These are phyloP conservation scores for Diplazon laetatorius DNA, from an alignment of 2,888 invertebrate genomes.

Conservation along the genomic window DNA sequence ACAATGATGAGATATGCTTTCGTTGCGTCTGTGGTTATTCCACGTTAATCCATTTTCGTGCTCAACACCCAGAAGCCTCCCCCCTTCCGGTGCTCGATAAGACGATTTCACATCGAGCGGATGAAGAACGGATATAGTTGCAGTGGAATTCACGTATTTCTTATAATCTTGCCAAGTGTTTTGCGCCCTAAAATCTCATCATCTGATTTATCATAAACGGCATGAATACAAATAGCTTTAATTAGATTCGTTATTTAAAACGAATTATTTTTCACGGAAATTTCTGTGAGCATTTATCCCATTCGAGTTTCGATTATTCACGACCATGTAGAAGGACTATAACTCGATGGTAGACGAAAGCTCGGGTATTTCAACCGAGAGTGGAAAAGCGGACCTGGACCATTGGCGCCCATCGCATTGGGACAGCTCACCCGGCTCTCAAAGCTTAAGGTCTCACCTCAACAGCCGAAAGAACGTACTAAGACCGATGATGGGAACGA, in stretches of 20 bases:
- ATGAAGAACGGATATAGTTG: too few species aligned
- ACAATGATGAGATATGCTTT: too few species aligned
- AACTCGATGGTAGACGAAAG: neutral
- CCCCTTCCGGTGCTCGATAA: too few species aligned
- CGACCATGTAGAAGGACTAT: neutral
- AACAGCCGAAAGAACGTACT: conserved; percentile 15
- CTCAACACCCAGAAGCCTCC: too few species aligned
- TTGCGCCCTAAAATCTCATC: too few species aligned
- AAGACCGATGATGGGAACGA: conserved; percentile 10
- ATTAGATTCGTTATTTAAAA: neutral
- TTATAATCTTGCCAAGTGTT: too few species aligned
- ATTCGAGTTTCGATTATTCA: neutral
- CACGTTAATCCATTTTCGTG: too few species aligned
- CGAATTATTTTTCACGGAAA: neutral
- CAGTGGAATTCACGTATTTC: too few species aligned
- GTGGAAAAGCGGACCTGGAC: neutral
- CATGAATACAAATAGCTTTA: neutral
- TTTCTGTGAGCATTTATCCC: too few species aligned
- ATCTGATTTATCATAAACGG: too few species aligned
- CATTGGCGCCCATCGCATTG: conserved; percentile 4
- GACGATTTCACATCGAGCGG: too few species aligned
- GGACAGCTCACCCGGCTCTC: neutral
- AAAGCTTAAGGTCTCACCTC: conserved; percentile 36
- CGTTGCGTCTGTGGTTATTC: too few species aligned
- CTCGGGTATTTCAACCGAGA: neutral